Evolutionary conservation across 2,797 vertebrate species (phyloP).

Genomic region (Remorina albescens): DNA sequence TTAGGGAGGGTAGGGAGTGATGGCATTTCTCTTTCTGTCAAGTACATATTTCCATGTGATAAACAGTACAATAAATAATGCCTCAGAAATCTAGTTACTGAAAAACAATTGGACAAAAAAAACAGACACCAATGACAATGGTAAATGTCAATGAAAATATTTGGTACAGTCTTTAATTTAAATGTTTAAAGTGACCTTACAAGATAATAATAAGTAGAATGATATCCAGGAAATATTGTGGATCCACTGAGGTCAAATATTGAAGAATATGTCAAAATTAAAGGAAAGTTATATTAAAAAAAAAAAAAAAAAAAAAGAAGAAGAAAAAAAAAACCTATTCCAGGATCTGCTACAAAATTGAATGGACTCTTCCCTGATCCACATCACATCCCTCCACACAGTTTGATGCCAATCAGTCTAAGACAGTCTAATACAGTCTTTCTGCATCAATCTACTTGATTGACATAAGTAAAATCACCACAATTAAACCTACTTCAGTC

Average conservation of each 20-base stretch:
- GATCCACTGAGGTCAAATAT: background rate
- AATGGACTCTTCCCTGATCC: too few species aligned
- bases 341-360: too few species aligned
- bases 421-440: too few species aligned
- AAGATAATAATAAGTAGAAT: background rate
- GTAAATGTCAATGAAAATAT: background rate
- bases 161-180: too few species aligned
- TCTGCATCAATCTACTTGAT: background rate
- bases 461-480: background rate
- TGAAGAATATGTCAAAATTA: background rate
- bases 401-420: background rate
- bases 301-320: too few species aligned
- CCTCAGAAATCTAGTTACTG: background rate
- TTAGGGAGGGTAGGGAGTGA: too few species aligned
- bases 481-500: conserved; percentile 33
- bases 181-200: background rate
- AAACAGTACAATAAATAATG: background rate
- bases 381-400: background rate
- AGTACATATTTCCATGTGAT: background rate
- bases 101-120: too few species aligned
- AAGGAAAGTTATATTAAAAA: background rate
- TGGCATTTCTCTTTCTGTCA: background rate
- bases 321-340: too few species aligned
- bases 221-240: too few species aligned
- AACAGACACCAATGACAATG: conserved; percentile 4